These are phyloP conservation scores for Choloepus hoffmanni DNA, from an alignment of 2,113 vertebrate genomes.

Conservation along the genomic window DNA sequence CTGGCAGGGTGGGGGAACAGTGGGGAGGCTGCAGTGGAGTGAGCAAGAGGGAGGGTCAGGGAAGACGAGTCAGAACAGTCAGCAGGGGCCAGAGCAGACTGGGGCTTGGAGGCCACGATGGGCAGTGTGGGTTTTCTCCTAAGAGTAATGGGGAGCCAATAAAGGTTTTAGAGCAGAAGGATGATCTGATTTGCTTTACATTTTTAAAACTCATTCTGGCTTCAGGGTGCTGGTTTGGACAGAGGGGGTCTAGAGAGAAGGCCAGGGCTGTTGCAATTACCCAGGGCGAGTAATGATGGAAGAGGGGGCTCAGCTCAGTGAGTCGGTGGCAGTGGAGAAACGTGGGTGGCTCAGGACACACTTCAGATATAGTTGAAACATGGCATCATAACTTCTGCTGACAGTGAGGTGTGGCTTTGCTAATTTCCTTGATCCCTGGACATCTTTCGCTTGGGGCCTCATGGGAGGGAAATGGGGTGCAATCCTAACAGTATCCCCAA, in stretches of 20 bases:
- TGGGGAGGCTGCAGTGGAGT: neutral
- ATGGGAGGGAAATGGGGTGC: neutral
- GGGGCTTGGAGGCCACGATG: no score
- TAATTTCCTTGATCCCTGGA: neutral
- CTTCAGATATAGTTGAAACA: neutral
- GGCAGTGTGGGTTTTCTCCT: neutral
- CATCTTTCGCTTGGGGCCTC: accelerated
- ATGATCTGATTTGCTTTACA: neutral
- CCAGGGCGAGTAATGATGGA: neutral
- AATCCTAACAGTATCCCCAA: neutral
- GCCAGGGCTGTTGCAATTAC: neutral
- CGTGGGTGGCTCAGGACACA: neutral
- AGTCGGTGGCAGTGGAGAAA: neutral
- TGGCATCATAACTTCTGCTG: neutral
- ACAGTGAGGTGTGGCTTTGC: neutral
- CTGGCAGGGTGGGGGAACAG: no score
- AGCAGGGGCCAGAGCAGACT: neutral
- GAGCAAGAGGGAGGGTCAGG: neutral
- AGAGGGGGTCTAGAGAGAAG: neutral
- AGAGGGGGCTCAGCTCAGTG: neutral
- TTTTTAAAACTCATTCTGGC: neutral
- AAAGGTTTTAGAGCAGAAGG: neutral
- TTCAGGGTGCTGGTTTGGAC: neutral
- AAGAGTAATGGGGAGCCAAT: neutral
- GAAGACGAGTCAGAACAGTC: neutral